phyloP scores from a whole-genome alignment of 2,113 vertebrate species.

The Pterocles gutturalis region DNA sequence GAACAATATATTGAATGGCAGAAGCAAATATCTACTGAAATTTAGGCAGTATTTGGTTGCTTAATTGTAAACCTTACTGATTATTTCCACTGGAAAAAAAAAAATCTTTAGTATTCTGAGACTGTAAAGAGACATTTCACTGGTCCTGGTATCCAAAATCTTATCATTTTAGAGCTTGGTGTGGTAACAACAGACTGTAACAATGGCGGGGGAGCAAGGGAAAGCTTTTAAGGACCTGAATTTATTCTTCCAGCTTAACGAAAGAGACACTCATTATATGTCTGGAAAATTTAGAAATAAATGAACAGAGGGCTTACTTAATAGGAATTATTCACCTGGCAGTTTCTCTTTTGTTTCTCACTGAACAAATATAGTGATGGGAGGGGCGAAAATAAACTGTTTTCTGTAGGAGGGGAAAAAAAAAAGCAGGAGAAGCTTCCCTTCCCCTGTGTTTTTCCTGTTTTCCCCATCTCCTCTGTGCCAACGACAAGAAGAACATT shows the following conservation, averaged over 20 bases:
- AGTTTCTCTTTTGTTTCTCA: background rate
- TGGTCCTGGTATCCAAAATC: background rate
- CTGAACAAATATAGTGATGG: background rate
- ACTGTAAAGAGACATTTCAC: background rate
- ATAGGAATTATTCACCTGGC: background rate
- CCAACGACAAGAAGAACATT: background rate
- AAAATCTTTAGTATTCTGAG: background rate
- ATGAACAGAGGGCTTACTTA: background rate
- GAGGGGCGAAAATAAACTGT: background rate
- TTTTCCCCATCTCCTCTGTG: background rate
- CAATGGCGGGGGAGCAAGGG: accelerated
- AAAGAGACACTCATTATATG: background rate
- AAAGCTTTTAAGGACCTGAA: background rate
- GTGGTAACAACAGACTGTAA: background rate
- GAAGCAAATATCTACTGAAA: background rate
- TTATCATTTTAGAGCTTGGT: background rate
- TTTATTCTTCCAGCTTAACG: background rate
- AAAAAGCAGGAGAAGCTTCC: background rate
- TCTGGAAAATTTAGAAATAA: background rate
- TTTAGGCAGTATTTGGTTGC: background rate
- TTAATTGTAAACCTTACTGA: background rate
- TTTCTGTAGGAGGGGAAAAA: background rate
- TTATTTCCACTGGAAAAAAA: background rate
- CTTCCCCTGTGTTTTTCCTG: background rate
- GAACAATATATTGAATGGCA: background rate